Evolutionary conservation across 2,888 invertebrate genomes (phyloP).

Genomic region (Netelia melanura): DNA sequence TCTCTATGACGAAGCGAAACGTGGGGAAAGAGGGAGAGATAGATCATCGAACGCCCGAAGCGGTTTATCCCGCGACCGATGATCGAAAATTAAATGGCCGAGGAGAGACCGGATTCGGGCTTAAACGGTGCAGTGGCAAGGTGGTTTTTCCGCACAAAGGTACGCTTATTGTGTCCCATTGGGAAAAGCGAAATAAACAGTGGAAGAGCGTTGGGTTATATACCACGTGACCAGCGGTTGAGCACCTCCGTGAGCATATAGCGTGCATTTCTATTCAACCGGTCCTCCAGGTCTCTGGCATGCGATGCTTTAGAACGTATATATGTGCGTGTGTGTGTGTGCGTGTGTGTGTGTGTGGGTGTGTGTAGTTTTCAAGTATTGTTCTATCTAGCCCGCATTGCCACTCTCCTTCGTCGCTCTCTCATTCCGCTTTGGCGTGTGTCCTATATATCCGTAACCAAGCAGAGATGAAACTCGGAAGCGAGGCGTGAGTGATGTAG

Average conservation of each 20-base stretch:
- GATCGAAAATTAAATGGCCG: conserved; percentile 58
- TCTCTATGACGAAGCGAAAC: neutral
- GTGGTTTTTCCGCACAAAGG: conserved; percentile 61
- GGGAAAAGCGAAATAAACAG: conserved; percentile 65
- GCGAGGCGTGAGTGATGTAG: conserved; percentile 56
- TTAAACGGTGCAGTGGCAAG: conserved; percentile 44
- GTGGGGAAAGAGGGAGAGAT: conserved; percentile 5
- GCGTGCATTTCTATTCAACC: conserved; percentile 61
- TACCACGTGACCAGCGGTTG: conserved; percentile 55
- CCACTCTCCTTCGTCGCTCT: conserved; percentile 36
- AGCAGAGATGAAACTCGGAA: conserved; percentile 58
- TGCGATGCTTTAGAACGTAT: neutral
- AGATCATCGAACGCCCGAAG: conserved; percentile 43
- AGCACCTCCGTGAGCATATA: conserved; percentile 52
- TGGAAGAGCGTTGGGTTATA: conserved; percentile 32
- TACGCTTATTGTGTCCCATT: conserved; percentile 53
- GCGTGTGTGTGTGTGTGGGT: neutral
- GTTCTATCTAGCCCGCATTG: conserved; percentile 42
- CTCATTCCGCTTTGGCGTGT: conserved; percentile 20
- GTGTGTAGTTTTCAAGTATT: conserved; percentile 41
- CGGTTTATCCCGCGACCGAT: conserved; percentile 66
- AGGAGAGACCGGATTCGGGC: conserved; percentile 2
- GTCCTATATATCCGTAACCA: conserved; percentile 53
- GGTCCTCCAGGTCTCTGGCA: conserved; percentile 32
- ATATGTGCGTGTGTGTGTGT: neutral